Evolutionary conservation across 2,113 vertebrate species (phyloP), one percentile per base, ranked within the genome.

Genomic region (Chitala chitala): DNA sequence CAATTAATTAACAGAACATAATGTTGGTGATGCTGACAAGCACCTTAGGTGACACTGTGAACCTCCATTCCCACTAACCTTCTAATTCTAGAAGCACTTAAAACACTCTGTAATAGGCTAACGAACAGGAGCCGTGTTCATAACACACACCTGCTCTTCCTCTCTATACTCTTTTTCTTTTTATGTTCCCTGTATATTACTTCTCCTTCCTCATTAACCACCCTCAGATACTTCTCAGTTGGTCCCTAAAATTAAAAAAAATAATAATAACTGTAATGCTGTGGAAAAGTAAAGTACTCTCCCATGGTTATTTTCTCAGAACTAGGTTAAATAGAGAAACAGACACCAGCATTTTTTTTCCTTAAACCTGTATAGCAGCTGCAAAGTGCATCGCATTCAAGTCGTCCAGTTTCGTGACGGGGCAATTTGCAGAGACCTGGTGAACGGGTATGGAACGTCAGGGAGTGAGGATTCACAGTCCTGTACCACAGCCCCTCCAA

Each of bases 181-280:
- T 51, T 2, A n/a, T 73, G 75, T 71, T 65, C 64, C 65, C 72
- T 50, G 51, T 24, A 77, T 74, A 75, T 74, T 69, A 74, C 75
- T 53, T 51, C n/a, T 51, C 48, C 7, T 20, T 8, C 5, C 20
- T 51, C 48, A 51, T 51, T 51, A 51, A 51, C 48, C 48, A 51
- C 48, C 7, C 48, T 3, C 7, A 51, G 12, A 51, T 51, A 15
- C 48, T 8, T 51, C 48, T 51, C 12, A 20, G n/a, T n/a, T n/a
- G n/a, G n/a, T n/a, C n/a, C n/a, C n/a, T n/a, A n/a, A n/a, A n/a
- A n/a, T n/a, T n/a, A n/a, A n/a, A n/a, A n/a, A n/a, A n/a, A n/a
- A n/a, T n/a, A n/a, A n/a, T n/a, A n/a, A n/a, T n/a, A n/a, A n/a
- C n/a, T n/a, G n/a, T n/a, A n/a, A n/a, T n/a, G n/a, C n/a, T n/a